Percentiles rank a stretch among this genome's conserved stretches.
Conservation (phyloP, 2,113 vertebrate species). For the Microcebus jonahi region DNA sequence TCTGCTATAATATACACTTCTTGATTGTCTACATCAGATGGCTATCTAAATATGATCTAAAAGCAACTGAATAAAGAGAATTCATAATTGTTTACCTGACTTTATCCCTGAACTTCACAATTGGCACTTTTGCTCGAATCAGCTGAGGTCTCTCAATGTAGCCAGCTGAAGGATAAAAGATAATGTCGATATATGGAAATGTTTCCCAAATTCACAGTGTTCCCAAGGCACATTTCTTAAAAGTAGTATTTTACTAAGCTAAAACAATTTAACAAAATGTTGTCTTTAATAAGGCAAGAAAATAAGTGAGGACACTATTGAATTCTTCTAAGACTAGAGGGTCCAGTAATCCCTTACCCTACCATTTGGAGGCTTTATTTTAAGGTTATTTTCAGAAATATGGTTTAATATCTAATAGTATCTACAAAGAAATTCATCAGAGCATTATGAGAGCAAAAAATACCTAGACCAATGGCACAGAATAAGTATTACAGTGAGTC, state of each 20-base stretch:
- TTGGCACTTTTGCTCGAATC: conserved; percentile 98
- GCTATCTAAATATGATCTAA: conserved; percentile 48
- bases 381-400: conserved; percentile 38
- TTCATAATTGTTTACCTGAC: conserved; percentile 88
- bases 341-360: not conserved
- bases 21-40: conserved; percentile 9
- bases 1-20: not conserved
- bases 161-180: conserved; percentile 80
- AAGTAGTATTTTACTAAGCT: conserved; percentile 35
- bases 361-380: not conserved
- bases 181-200: conserved; percentile 27
- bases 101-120: conserved; percentile 96
- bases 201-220: conserved; percentile 17
- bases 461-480: not conserved
- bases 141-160: conserved; percentile 94
- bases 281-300: conserved; percentile 14
- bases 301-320: not conserved
- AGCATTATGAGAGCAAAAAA: not conserved
- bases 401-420: not conserved
- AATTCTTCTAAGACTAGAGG: conserved; percentile 33
- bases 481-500: not conserved
- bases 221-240: conserved; percentile 30
- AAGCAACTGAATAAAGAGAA: conserved; percentile 13
- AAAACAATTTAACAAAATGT: conserved; percentile 50
- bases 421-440: not conserved